Base-by-base conservation (phyloP, 2,797 vertebrate species). In the Hoplostethus mediterraneus region DNA sequence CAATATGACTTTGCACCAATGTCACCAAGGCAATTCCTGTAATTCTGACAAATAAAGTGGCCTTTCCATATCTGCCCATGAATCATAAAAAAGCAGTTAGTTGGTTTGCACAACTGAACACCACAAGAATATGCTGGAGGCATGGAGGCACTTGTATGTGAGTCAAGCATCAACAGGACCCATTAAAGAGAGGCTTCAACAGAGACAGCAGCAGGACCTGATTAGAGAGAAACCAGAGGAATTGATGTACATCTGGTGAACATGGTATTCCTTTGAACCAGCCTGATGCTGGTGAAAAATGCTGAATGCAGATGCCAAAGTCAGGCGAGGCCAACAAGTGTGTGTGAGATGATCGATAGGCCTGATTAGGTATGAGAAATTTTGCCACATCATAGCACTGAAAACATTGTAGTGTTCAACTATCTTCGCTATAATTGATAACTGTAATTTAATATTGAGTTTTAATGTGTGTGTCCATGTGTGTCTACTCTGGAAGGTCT, bases 141-240 rank as follows among this genome's bases (percentile, higher is more conserved):
- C 61, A 21, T 21, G 21, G 21, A 21, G 21, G 21, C 21, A 21
- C 53, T 30, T 47, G 5, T 77, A 51, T 56, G 30, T 61, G 33
- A 63, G 57, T 65, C 55, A 65, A 75, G 48, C 63, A 21, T 71
- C 53, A 36, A 5, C 47, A 36, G 4, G 42, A 82, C 66, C 59
- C 57, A 59, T 77, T 70, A 69, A 48, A 40, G n/a, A 42, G 40
- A 75, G 16, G 6, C 40, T 78, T 73, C 30, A 65, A 65, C 17
- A 56, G 17, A 82, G 86, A 61, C 67, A 68, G 48, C 80, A 87
- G 58, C 70, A 40, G 74, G 81, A 40, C 68, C 52, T 79, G 56
- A 87, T 89, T 17, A 68, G 2, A 73, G 16, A 77, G 57, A 76
- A 79, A 79, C 42, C 57, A 82, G 36, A 71, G 17, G 60, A 76